Base-by-base conservation (phyloP, 2,113 vertebrate genomes). In the Bos indicus region DNA sequence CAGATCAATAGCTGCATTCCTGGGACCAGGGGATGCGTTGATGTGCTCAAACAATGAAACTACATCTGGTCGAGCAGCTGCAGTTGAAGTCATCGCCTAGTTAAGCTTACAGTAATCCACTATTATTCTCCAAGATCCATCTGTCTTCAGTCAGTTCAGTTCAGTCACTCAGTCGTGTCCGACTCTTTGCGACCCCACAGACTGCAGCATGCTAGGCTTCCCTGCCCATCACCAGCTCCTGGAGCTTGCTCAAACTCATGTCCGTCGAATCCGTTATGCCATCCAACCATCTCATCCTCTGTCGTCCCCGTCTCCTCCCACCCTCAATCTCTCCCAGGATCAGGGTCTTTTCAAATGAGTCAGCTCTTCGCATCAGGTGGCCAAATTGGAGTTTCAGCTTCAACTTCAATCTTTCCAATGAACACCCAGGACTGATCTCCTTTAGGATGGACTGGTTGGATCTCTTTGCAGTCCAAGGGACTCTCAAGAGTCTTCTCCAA, bases 31-130 rank as follows among this genome's bases (percentile, higher is more conserved):
- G 36, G 8, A 48, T 9, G 13, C 40, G 51, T 90, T 78, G 43
- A 59, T 80, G 56, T 80, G 64, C 40, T 62, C 36, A 64, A 23
- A 60, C 84, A 77, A 1, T 6, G 54, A 91, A 90, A 19, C 87
- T 74, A 43, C 82, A 64, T 94, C 88, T 91, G 82, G 82, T 28
- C 16, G 15, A 77, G 40, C 91, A 97, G 86, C 54, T 87, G 36
- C 46, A 33, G 0, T 54, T 36, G 83, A 57, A 83, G 30, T 83
- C 54, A 28, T 28, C 13, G 40, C 62, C 71, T 77, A 26, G 48
- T n/a, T 88, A 67, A 77, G 78, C 40, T 83, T 12, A 28, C 1
- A 6, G 2, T 26, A 7, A 80, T 43, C 77, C 91, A 14, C 21
- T 57, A 1, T 46, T 48, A 6, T 57, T 56, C 17, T 87, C 81